phyloP scores from a whole-genome alignment of 1,140 invertebrate genomes.

The Bombyx mori region ASM3026992v2 NC_085134.1:9483001-9483500 shows the following conservation, averaged over 20 bases:
- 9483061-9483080: constrained; percentile 68
- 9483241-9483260: constrained; percentile 78
- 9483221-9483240: constrained; percentile 78
- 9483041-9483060: constrained; percentile 28
- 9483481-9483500: constrained; percentile 48
- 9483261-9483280: constrained; percentile 87
- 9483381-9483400: constrained; percentile 89
- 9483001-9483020: no score
- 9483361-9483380: constrained; percentile 80
- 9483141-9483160: constrained; percentile 41
- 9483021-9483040: no score
- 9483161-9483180: constrained; percentile 61
- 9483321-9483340: constrained; percentile 81
- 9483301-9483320: constrained; percentile 79
- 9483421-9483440: constrained; percentile 90
- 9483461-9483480: constrained; percentile 77
- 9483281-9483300: constrained; percentile 82
- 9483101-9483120: constrained; percentile 35
- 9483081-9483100: constrained; percentile 53
- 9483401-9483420: constrained; percentile 90
- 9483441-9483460: constrained; percentile 89
- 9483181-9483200: constrained; percentile 62
- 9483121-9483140: constrained; percentile 46
- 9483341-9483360: constrained; percentile 74
- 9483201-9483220: constrained; percentile 38